Evolutionary conservation across 2,113 vertebrate genomes (phyloP).

Genomic region (Paradoxurus hermaphroditus): DNA sequence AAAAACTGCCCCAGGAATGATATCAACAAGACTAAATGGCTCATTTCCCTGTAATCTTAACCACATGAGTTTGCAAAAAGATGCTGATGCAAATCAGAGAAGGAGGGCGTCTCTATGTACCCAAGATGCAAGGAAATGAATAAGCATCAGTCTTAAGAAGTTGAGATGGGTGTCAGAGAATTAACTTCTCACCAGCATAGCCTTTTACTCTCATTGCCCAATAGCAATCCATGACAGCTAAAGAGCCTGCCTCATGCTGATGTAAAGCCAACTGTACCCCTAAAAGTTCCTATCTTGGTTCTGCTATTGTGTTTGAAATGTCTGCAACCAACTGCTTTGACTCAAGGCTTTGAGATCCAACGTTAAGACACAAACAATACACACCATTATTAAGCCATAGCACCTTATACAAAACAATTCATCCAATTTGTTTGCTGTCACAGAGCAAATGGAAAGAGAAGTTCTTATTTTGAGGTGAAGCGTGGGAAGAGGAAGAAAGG

Average conservation of each 20-base stretch:
- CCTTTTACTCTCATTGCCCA: background rate
- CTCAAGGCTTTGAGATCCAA: background rate
- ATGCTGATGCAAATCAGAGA: background rate
- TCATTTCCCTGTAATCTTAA: background rate
- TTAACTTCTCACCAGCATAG: background rate
- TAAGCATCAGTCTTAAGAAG: background rate
- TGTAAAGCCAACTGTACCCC: background rate
- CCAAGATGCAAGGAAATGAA: background rate
- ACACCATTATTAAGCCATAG: background rate
- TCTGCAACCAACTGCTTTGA: background rate
- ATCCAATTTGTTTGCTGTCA: background rate
- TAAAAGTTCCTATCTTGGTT: background rate
- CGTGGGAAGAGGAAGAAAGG: background rate
- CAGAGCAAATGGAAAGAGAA: background rate
- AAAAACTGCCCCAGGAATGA: background rate
- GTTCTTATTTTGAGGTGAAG: conserved; percentile 18
- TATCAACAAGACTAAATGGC: background rate
- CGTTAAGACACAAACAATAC: background rate
- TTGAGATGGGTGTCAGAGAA: background rate
- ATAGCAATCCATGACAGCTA: background rate
- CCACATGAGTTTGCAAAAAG: background rate
- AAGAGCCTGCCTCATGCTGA: background rate
- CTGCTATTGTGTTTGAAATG: background rate
- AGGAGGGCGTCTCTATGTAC: background rate
- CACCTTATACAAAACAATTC: background rate